phyloP scores from a whole-genome alignment of 1,140 invertebrate genomes.

The Atta cephalotes region DNA sequence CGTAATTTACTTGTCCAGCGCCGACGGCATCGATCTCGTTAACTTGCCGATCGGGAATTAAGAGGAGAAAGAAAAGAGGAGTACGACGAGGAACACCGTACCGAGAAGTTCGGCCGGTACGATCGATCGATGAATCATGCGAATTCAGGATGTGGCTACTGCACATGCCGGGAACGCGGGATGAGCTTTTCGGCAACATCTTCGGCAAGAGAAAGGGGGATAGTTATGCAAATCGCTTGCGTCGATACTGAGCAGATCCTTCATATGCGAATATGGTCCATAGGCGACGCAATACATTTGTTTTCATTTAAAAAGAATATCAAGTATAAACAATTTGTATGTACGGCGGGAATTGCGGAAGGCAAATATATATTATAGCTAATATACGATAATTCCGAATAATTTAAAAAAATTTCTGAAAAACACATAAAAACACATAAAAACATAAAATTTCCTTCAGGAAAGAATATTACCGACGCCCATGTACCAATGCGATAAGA shows the following conservation, averaged over 20 bases:
- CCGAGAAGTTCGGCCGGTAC: constrained; percentile 58
- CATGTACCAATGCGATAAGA: constrained; percentile 75
- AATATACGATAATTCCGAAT: background rate
- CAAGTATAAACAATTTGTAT: background rate
- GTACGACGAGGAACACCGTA: constrained; percentile 23
- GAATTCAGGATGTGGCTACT: constrained; percentile 50
- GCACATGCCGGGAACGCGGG: constrained; percentile 38
- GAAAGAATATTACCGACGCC: background rate
- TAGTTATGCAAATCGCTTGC: constrained; percentile 81
- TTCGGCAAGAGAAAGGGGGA: background rate
- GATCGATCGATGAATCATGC: constrained; percentile 72
- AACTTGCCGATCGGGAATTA: constrained; percentile 72
- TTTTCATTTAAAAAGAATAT: background rate
- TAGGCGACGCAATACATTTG: background rate
- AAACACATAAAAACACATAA: background rate
- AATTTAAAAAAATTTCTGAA: background rate
- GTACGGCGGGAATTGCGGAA: background rate
- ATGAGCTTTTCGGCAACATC: constrained; percentile 46
- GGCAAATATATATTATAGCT: background rate
- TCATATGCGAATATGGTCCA: background rate
- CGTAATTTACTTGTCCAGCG: constrained; percentile 84
- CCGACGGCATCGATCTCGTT: constrained; percentile 79
- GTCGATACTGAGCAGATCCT: constrained; percentile 33
- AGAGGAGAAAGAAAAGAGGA: constrained; percentile 53
- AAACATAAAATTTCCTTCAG: background rate